A percentile compares a stretch with the other conserved stretches of the same genome.
Evolutionary conservation across 2,888 invertebrate genomes (phyloP).

Genomic region (Philonicus albiceps): DNA sequence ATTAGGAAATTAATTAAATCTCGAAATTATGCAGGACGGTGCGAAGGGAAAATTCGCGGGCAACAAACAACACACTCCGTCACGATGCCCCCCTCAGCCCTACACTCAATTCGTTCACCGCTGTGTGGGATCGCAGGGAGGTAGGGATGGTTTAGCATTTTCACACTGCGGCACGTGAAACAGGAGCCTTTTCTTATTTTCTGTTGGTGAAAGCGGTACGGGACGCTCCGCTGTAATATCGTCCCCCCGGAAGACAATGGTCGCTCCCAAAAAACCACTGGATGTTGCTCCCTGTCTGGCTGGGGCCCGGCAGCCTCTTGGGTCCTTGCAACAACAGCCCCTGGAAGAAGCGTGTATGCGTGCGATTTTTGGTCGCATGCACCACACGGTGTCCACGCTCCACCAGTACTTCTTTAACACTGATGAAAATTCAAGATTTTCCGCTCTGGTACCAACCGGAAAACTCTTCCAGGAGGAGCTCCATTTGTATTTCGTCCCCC

Average conservation of each 20-base stretch:
- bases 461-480: conserved; percentile 12
- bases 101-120: not conserved
- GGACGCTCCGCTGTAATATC: not conserved
- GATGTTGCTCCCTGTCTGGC: not conserved
- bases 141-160: not conserved
- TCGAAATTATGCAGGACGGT: not conserved
- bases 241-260: not conserved
- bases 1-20: conserved; percentile 6
- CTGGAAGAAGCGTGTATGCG: conserved; percentile 37
- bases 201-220: not conserved
- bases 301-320: not conserved
- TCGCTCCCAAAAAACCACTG: not conserved
- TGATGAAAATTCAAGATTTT: conserved; percentile 22
- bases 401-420: conserved; percentile 43
- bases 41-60: conserved; percentile 9
- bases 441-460: conserved; percentile 2
- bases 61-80: not conserved
- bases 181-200: not conserved
- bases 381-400: conserved; percentile 43
- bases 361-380: conserved; percentile 38
- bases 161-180: not conserved
- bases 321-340: not conserved
- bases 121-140: not conserved
- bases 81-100: not conserved
- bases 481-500: not conserved